phyloP scores from a whole-genome alignment of 2,888 invertebrate genomes.

The Trisateles emortualis region DNA sequence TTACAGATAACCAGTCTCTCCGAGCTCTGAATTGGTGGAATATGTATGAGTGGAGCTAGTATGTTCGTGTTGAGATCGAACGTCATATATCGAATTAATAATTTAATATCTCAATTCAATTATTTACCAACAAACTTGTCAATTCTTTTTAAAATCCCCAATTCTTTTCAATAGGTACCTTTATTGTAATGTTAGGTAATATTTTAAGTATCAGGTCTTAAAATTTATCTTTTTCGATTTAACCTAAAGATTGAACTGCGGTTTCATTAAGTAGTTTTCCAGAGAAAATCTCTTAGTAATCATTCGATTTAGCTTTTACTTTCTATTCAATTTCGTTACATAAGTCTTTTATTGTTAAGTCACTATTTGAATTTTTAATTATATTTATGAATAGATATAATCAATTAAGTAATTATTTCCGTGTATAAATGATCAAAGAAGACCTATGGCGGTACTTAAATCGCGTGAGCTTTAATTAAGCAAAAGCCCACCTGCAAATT shows the following conservation, averaged over 20 bases:
- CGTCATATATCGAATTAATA: too few species aligned
- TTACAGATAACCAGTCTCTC: too few species aligned
- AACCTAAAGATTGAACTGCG: conserved; percentile 24
- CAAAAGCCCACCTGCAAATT: too few species aligned
- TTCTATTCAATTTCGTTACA: conserved; percentile 43
- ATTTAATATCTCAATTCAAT: too few species aligned
- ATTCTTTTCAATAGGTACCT: not conserved
- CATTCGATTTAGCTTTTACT: conserved; percentile 30
- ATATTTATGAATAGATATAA: not conserved
- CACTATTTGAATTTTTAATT: conserved; percentile 8
- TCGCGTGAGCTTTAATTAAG: not conserved
- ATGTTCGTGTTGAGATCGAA: too few species aligned
- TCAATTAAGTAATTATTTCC: not conserved
- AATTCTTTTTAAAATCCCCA: too few species aligned
- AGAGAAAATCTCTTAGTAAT: conserved; percentile 39
- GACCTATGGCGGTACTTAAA: not conserved
- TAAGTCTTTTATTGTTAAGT: not conserved
- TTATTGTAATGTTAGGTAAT: not conserved
- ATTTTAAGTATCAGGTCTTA: not conserved
- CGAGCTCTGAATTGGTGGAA: too few species aligned
- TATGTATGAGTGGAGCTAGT: too few species aligned
- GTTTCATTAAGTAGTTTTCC: conserved; percentile 43
- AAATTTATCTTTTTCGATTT: not conserved
- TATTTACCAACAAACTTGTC: too few species aligned
- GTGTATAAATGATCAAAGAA: not conserved